Evolutionary conservation across 2,797 vertebrate genomes (phyloP).

Genomic region (Eidolon dupreanum): DNA sequence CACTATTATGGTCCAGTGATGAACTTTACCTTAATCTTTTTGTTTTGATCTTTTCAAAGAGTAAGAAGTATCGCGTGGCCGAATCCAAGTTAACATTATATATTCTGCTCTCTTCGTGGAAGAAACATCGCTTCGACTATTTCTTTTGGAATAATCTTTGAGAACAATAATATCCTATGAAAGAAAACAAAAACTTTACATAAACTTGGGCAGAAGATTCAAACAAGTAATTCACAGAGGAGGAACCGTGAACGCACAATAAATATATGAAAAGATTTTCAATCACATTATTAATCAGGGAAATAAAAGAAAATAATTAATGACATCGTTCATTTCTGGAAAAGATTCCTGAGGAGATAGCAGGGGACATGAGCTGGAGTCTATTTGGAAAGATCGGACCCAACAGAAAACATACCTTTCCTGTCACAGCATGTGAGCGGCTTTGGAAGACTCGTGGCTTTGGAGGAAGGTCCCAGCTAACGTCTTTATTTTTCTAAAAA

Average conservation of each 20-base stretch:
- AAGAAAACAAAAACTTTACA: background rate
- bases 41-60: background rate
- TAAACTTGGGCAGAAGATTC: background rate
- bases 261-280: background rate
- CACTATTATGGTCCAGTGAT: too few relatives aligned
- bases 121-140: background rate
- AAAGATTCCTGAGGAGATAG: background rate
- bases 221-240: background rate
- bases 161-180: background rate
- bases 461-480: background rate
- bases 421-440: background rate
- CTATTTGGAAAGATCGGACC: background rate
- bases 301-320: background rate
- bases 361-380: too few relatives aligned
- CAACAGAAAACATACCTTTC: background rate
- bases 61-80: background rate
- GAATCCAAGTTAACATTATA: background rate
- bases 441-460: background rate
- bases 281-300: background rate
- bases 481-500: background rate
- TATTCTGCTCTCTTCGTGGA: background rate
- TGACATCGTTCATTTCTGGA: background rate
- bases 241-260: background rate
- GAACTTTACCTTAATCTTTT: background rate
- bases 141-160: background rate